A percentile compares a stretch with the other conserved stretches of the same genome.
Evolutionary conservation across 2,888 invertebrate species (phyloP).

Genomic region (Amiota communis): DNA sequence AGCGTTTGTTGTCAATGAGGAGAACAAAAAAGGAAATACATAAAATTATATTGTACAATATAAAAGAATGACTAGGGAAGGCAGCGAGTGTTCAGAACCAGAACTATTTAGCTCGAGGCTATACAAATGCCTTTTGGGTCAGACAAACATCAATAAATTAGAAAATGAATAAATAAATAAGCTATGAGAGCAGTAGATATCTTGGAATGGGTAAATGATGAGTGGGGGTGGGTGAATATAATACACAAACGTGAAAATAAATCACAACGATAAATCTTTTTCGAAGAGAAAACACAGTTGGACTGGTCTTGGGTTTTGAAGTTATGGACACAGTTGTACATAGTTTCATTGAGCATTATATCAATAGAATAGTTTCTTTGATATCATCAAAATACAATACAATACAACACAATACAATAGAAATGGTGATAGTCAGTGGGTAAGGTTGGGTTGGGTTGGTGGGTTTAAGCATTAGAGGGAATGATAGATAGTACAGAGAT

Average conservation of each 20-base stretch:
- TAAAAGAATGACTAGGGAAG: not conserved
- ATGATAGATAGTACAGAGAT: too few species aligned
- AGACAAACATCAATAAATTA: constrained; percentile 66
- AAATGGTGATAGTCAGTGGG: too few species aligned
- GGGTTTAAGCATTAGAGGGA: too few species aligned
- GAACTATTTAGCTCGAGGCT: constrained; percentile 2
- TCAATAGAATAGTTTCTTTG: too few species aligned
- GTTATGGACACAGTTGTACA: too few species aligned
- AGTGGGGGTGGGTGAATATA: not conserved
- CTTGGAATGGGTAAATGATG: not conserved
- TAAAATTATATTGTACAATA: not conserved
- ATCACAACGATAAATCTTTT: constrained; percentile 65
- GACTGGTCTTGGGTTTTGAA: too few species aligned
- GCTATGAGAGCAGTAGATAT: constrained; percentile 38
- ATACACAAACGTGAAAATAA: constrained; percentile 49
- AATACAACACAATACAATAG: too few species aligned
- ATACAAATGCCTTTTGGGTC: constrained; percentile 48
- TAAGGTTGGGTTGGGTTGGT: too few species aligned
- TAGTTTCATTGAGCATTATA: too few species aligned
- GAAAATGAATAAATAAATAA: constrained; percentile 68
- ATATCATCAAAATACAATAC: too few species aligned
- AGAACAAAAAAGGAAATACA: not conserved
- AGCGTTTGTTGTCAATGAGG: not conserved
- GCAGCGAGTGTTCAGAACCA: too few species aligned
- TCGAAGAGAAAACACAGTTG: constrained; percentile 48